Conservation (phyloP, 1,140 invertebrate species). For the Helicoverpa zea region DNA sequence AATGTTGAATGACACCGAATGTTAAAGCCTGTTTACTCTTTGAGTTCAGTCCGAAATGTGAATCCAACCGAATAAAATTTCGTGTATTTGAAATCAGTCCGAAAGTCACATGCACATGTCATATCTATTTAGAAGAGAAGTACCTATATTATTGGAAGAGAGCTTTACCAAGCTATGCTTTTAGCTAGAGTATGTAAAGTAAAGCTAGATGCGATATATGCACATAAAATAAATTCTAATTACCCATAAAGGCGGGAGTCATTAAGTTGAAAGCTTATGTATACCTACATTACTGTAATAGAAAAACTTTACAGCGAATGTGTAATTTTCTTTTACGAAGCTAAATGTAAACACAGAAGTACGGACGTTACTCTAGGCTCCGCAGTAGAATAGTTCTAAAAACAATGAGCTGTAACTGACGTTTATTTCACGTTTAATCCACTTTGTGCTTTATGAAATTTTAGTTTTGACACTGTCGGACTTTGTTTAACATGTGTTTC, state of each 20-base stretch:
- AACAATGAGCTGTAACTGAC: constrained; percentile 41
- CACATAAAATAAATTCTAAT: constrained; percentile 3
- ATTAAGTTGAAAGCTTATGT: constrained; percentile 18
- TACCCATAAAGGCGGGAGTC: background rate
- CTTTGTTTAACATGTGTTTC: constrained; percentile 27
- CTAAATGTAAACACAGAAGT: constrained; percentile 23
- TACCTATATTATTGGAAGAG: too few relatives aligned
- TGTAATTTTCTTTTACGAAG: constrained; percentile 21
- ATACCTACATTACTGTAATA: constrained; percentile 3
- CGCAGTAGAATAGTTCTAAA: constrained; percentile 21
- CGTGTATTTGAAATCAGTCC: too few relatives aligned
- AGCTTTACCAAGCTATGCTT: too few relatives aligned
- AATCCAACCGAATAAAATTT: too few relatives aligned
- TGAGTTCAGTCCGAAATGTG: too few relatives aligned
- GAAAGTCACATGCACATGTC: too few relatives aligned
- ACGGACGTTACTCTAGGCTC: background rate
- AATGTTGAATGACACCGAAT: too few relatives aligned
- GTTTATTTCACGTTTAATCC: constrained; percentile 34
- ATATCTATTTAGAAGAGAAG: too few relatives aligned
- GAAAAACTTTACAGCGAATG: constrained; percentile 9
- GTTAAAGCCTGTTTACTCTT: too few relatives aligned
- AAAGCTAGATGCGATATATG: background rate
- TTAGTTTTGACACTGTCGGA: constrained; percentile 42
- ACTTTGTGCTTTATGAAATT: constrained; percentile 39
- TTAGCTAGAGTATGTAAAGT: too few relatives aligned